phyloP scores from a whole-genome alignment of 2,888 invertebrate species.

The Candidula unifasciata region DNA sequence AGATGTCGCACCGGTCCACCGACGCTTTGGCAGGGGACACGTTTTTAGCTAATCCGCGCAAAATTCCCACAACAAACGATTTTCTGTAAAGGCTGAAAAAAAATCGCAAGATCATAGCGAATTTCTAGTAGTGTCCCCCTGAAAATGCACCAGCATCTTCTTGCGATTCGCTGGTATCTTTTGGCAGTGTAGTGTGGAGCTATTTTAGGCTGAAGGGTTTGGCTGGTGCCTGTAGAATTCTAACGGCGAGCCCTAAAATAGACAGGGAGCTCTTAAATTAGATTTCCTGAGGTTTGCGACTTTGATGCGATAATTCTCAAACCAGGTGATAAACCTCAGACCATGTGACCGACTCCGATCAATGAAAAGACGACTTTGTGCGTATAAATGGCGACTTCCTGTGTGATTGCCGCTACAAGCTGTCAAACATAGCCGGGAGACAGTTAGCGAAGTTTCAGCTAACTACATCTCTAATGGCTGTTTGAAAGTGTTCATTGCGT shows the following conservation, averaged over 20 bases:
- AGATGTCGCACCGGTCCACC: background rate
- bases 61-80: background rate
- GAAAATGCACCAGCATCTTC: background rate
- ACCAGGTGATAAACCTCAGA: background rate
- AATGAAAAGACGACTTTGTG: background rate
- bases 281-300: background rate
- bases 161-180: background rate
- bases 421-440: too few relatives aligned
- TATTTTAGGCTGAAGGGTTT: conserved; percentile 1
- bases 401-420: too few relatives aligned
- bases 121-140: background rate
- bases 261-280: background rate
- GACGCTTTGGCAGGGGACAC: background rate
- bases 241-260: background rate
- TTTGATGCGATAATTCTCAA: background rate
- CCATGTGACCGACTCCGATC: background rate
- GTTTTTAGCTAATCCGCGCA: conserved; percentile 1
- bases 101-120: background rate
- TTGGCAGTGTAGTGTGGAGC: background rate
- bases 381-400: background rate
- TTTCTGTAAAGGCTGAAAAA: background rate
- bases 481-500: too few relatives aligned
- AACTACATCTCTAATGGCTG: too few relatives aligned
- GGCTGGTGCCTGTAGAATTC: conserved; percentile 1
- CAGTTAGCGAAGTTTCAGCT: too few relatives aligned